A percentile compares a stretch with the other conserved stretches of the same genome.
phyloP scores from a whole-genome alignment of 1,140 invertebrate genomes.

The Eurosta solidaginis region DNA sequence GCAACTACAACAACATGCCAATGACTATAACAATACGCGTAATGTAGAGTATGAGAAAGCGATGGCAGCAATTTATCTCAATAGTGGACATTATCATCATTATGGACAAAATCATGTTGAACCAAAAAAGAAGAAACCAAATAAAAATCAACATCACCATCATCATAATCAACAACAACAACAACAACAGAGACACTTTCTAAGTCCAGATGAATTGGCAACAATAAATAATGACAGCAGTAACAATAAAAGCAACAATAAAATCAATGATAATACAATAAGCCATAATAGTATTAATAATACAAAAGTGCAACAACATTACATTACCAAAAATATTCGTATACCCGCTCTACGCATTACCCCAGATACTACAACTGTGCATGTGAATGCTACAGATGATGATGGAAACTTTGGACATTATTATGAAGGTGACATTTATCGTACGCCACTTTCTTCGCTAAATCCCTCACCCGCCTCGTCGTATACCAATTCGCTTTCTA shows the following conservation, averaged over 20 bases:
- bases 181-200: slow-evolving; percentile 32
- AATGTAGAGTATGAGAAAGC: slow-evolving; percentile 35
- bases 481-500: slow-evolving; percentile 38
- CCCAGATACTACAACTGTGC: background rate
- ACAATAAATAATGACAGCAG: slow-evolving; percentile 42
- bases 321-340: background rate
- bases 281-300: background rate
- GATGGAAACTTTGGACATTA: slow-evolving; percentile 2
- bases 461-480: slow-evolving; percentile 43
- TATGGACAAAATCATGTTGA: slow-evolving; percentile 33
- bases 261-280: slow-evolving; percentile 20
- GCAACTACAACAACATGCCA: slow-evolving; percentile 31
- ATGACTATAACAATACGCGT: background rate
- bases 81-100: slow-evolving; percentile 17
- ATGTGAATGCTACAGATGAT: background rate
- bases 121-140: slow-evolving; percentile 33
- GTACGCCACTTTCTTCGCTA: slow-evolving; percentile 28
- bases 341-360: slow-evolving; percentile 27
- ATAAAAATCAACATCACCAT: slow-evolving; percentile 29
- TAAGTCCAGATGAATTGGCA: slow-evolving; percentile 52
- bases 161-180: slow-evolving; percentile 28
- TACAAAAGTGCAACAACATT: background rate
- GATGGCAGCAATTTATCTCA: slow-evolving; percentile 31
- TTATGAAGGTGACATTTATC: slow-evolving; percentile 33
- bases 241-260: slow-evolving; percentile 30